A percentile compares a stretch with the other conserved stretches of the same genome.
Conservation (phyloP, 1,140 invertebrate genomes). For the Reticulitermes speratus region DNA sequence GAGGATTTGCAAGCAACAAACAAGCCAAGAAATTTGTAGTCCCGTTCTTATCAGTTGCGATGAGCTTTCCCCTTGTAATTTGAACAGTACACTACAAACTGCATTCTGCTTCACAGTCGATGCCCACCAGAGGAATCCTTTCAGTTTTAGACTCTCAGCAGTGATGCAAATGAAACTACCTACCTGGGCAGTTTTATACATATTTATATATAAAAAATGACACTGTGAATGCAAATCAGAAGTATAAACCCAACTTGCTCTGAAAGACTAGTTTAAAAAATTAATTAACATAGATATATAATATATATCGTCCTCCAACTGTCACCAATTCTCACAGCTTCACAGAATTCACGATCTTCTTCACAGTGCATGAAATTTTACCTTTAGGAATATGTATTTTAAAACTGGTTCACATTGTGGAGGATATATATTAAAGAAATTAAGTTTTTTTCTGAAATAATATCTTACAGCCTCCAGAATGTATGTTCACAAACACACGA, state of each 20-base stretch:
- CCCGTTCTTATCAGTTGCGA: neutral
- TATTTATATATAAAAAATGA: conserved; percentile 21
- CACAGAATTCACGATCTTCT: neutral
- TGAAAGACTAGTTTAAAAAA: conserved; percentile 26
- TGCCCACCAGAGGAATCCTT: neutral
- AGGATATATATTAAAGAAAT: neutral
- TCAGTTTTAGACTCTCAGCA: neutral
- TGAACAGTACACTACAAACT: neutral
- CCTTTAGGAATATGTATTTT: neutral
- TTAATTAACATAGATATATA: conserved; percentile 9
- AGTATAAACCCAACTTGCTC: conserved; percentile 27
- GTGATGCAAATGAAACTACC: neutral
- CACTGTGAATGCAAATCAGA: conserved; percentile 26
- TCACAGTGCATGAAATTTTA: neutral
- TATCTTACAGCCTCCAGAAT: neutral
- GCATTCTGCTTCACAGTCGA: neutral
- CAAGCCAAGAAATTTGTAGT: neutral
- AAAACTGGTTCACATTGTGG: neutral
- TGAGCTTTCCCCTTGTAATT: neutral
- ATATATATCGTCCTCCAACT: conserved; percentile 3
- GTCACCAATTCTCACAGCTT: neutral
- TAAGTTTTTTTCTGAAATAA: neutral
- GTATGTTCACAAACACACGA: neutral
- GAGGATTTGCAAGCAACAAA: neutral
- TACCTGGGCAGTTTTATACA: neutral